Percentiles rank a stretch among this genome's conserved stretches.
Conservation (phyloP, 2,797 vertebrate species). For the Onychomys leucogaster region DNA sequence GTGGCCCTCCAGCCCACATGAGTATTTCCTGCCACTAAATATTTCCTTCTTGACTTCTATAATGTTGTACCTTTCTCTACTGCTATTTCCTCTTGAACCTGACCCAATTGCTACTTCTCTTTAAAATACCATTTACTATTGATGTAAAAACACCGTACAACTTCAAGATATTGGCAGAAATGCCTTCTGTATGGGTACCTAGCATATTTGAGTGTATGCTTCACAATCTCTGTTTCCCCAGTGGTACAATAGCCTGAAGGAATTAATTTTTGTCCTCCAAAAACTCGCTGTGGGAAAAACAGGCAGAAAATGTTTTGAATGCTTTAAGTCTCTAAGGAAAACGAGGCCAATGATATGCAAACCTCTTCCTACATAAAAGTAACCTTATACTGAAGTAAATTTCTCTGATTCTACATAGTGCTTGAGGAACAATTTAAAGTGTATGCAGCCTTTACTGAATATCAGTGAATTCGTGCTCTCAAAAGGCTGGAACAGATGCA, state of each 20-base stretch:
- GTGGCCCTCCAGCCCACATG: neutral
- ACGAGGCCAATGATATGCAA: conserved; percentile 21
- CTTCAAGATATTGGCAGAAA: conserved; percentile 9
- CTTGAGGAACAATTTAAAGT: conserved; percentile 18
- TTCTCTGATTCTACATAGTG: neutral
- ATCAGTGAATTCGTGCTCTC: conserved; percentile 5
- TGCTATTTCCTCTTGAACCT: neutral
- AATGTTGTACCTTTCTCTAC: neutral
- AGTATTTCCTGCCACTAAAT: neutral
- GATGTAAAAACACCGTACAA: neutral
- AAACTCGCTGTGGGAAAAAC: neutral
- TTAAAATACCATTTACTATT: conserved; percentile 33
- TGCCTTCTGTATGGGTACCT: neutral
- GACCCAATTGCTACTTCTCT: conserved; percentile 43
- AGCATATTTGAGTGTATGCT: neutral
- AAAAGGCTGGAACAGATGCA: conserved; percentile 29
- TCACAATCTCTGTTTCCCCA: neutral
- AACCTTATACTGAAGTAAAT: conserved; percentile 37
- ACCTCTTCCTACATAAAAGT: conserved; percentile 27
- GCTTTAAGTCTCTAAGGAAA: conserved; percentile 26
- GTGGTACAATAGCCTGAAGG: neutral
- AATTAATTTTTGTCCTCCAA: conserved; percentile 22
- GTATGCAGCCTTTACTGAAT: neutral
- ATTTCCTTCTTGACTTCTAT: neutral
- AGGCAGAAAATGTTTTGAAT: conserved; percentile 14